Base-by-base conservation (phyloP, 2,113 vertebrate species). In the Puntigrus tetrazona region DNA sequence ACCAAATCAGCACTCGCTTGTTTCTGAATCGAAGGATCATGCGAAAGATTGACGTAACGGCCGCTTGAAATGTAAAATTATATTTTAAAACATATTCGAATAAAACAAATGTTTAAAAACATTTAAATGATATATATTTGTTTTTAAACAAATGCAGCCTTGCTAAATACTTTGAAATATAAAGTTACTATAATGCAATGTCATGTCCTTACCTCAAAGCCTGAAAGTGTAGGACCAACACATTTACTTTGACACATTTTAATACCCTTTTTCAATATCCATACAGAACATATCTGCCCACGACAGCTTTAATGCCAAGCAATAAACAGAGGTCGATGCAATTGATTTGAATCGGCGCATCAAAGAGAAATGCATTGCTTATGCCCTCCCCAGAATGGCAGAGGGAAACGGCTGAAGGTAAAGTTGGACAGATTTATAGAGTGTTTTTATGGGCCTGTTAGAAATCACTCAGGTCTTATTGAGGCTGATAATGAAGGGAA, bases 361-460 rank as follows among this genome's bases (percentile, higher is more conserved):
- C 65, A 84, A 36, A 75, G 61, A 77, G 61, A 70, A 84, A 78
- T n/a, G n/a, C 69, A 80, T 83, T 72, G 83, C 36, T n/a, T 27
- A 41, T 72, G 11, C n/a, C 7, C 7, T 78, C 52, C 13, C 13
- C 27, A 36, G 7, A 78, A 61, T 25, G 11, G 16, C 76, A 43
- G 34, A n/a, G 14, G 16, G n/a, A 41, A 61, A 59, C 2, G 25
- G 50, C 78, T n/a, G 74, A 83, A 43, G 4, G 59, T 10, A 52
- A 80, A 87, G 52, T 76, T 65, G 63, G 63, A 88, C 86, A 91
- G 90, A 92, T 92, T 90, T 91, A 91, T 90, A 65, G 83, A 85
- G 70, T 86, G 85, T 78, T 86, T 89, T 89, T 86, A 84, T 61
- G 86, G 86, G 89, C 59, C 61, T 83, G 81, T 85, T 89, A 88